Evolutionary conservation across 2,113 vertebrate species (phyloP).

Genomic region (Pleuronectes platessa): DNA sequence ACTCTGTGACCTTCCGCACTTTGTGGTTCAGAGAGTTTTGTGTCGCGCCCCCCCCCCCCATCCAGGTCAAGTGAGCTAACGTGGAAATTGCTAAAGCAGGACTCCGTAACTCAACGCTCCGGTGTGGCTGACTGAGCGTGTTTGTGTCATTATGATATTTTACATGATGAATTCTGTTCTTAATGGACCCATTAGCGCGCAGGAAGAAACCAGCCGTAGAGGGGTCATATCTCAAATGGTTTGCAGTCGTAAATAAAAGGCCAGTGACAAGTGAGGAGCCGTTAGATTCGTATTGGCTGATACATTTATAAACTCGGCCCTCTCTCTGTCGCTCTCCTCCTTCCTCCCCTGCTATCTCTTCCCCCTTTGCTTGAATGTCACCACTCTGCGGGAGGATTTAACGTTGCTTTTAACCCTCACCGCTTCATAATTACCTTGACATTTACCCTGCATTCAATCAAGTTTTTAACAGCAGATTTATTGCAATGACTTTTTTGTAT

Average conservation of each 20-base stretch:
- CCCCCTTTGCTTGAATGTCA: conserved; percentile 81
- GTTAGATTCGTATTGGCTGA: conserved; percentile 62
- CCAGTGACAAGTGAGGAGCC: conserved; percentile 56
- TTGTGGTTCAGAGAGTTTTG: neutral
- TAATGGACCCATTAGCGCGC: conserved; percentile 64
- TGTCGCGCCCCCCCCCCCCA: neutral
- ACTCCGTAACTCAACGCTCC: conserved; percentile 24
- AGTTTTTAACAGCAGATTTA: conserved; percentile 82
- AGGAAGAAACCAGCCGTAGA: conserved; percentile 64
- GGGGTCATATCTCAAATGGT: conserved; percentile 75
- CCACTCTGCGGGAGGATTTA: conserved; percentile 82
- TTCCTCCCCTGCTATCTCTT: conserved; percentile 53
- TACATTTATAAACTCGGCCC: conserved; percentile 75
- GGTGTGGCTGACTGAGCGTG: conserved; percentile 12
- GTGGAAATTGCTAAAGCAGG: conserved; percentile 30
- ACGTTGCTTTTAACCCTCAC: conserved; percentile 86
- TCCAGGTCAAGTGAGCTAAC: conserved; percentile 44
- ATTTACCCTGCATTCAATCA: conserved; percentile 89
- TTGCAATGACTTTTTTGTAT: conserved; percentile 80
- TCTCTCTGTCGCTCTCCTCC: conserved; percentile 34
- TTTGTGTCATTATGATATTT: conserved; percentile 64
- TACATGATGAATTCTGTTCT: conserved; percentile 58
- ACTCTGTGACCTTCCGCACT: neutral
- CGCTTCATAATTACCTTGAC: conserved; percentile 85
- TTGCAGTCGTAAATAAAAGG: conserved; percentile 69